A percentile compares a stretch with the other conserved stretches of the same genome.
Evolutionary conservation across 1,140 invertebrate species (phyloP).

Genomic region (Drosophila pandora): DNA sequence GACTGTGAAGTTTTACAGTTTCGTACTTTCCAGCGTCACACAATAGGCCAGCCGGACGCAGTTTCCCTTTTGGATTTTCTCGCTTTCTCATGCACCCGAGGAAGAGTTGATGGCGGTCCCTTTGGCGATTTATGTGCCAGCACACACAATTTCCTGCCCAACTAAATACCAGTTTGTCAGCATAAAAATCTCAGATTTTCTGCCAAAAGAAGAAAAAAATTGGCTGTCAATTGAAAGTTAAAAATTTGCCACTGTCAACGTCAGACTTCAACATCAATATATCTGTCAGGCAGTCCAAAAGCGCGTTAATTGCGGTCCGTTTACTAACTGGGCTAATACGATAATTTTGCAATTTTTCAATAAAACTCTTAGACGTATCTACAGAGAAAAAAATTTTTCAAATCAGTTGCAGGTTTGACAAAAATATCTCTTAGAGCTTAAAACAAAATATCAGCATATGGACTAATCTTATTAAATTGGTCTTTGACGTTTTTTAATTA

Average conservation of each 20-base stretch:
- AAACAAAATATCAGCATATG: neutral
- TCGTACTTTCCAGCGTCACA: constrained; percentile 32
- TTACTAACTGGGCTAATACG: constrained; percentile 58
- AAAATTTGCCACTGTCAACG: constrained; percentile 60
- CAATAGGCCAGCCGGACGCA: constrained; percentile 37
- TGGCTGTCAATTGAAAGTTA: constrained; percentile 35
- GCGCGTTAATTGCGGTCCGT: constrained; percentile 58
- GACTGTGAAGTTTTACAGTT: constrained; percentile 55
- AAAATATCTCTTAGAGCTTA: neutral
- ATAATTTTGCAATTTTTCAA: constrained; percentile 64
- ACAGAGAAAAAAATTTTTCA: constrained; percentile 7
- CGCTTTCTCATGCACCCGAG: constrained; percentile 65
- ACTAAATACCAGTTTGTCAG: constrained; percentile 40
- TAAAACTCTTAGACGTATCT: constrained; percentile 29
- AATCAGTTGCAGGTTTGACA: neutral
- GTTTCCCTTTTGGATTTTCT: constrained; percentile 48
- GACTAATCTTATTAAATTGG: no score
- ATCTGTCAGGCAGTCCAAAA: constrained; percentile 26
- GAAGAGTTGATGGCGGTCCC: constrained; percentile 48
- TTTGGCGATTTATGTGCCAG: constrained; percentile 44
- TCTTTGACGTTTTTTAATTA: neutral
- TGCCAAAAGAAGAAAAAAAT: constrained; percentile 2
- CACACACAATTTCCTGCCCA: constrained; percentile 27
- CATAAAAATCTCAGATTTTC: constrained; percentile 13
- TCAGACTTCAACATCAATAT: constrained; percentile 52